Evolutionary conservation across 2,888 invertebrate genomes (phyloP).

Genomic region (Junonia oenone): DNA sequence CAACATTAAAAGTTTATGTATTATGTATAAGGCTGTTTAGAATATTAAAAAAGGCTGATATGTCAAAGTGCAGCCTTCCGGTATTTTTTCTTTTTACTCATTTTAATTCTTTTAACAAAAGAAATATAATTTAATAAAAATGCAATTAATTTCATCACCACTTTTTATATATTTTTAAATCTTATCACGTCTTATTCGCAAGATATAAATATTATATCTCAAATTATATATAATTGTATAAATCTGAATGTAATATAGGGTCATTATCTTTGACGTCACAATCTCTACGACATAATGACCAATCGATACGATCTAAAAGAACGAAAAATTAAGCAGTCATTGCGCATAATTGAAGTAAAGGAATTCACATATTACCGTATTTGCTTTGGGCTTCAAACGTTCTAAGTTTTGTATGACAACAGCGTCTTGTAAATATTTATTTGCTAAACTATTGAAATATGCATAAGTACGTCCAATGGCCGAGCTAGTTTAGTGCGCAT

Average conservation of each 20-base stretch:
- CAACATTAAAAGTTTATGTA: too few species aligned
- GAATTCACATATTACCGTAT: not conserved
- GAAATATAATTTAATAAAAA: too few species aligned
- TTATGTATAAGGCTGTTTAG: too few species aligned
- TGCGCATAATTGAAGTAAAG: not conserved
- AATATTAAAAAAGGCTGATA: too few species aligned
- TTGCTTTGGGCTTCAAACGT: not conserved
- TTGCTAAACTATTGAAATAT: constrained; percentile 18
- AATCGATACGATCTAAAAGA: not conserved
- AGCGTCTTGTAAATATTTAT: constrained; percentile 11
- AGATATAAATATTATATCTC: not conserved
- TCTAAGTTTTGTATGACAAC: not conserved
- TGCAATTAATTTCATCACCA: too few species aligned
- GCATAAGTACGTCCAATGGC: constrained; percentile 7
- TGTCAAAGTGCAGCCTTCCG: too few species aligned
- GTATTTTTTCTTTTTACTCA: too few species aligned
- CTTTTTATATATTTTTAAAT: too few species aligned
- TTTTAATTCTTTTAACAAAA: too few species aligned
- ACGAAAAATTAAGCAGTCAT: not conserved
- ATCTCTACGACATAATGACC: not conserved
- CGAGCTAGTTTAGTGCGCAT: constrained; percentile 19
- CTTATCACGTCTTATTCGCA: too few species aligned
- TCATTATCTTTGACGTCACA: not conserved
- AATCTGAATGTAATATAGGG: not conserved
- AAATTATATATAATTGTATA: not conserved